Conservation (phyloP, 2,113 vertebrate genomes). For the Ailurus styani region DNA sequence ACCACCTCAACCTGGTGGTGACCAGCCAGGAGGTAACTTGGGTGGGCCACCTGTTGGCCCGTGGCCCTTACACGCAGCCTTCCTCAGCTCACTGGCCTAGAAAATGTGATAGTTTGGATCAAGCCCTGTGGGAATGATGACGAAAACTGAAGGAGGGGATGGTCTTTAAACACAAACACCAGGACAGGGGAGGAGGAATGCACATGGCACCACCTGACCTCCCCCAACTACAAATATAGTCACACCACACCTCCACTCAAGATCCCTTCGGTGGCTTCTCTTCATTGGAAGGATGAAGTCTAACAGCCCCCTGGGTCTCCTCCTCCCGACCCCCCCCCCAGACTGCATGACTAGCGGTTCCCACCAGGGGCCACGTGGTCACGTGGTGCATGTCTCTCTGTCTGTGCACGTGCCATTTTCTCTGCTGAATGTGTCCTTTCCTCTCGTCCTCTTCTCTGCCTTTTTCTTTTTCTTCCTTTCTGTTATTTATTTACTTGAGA, state of each 20-base stretch:
- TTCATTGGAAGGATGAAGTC: not conserved
- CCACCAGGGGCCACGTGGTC: no score
- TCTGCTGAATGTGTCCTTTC: not conserved
- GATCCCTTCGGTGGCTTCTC: not conserved
- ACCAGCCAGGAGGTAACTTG: not conserved
- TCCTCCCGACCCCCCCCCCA: not conserved
- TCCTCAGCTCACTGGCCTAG: not conserved
- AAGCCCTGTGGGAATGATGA: not conserved
- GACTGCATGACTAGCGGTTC: not conserved
- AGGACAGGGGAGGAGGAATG: not conserved
- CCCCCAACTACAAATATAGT: not conserved
- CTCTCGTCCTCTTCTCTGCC: not conserved
- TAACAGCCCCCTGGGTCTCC: not conserved
- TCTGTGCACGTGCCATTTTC: not conserved
- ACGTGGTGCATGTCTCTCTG: fast-evolving
- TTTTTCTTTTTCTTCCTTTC: not conserved
- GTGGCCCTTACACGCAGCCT: not conserved
- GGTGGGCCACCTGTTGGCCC: not conserved
- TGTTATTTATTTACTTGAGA: not conserved
- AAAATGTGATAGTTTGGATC: not conserved
- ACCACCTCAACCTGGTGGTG: not conserved
- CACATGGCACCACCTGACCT: not conserved
- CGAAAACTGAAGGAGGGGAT: not conserved
- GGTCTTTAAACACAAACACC: not conserved
- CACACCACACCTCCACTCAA: not conserved